These are phyloP conservation scores for Tupaia tana DNA, from an alignment of 2,113 vertebrate genomes.

Conservation along the genomic window DNA sequence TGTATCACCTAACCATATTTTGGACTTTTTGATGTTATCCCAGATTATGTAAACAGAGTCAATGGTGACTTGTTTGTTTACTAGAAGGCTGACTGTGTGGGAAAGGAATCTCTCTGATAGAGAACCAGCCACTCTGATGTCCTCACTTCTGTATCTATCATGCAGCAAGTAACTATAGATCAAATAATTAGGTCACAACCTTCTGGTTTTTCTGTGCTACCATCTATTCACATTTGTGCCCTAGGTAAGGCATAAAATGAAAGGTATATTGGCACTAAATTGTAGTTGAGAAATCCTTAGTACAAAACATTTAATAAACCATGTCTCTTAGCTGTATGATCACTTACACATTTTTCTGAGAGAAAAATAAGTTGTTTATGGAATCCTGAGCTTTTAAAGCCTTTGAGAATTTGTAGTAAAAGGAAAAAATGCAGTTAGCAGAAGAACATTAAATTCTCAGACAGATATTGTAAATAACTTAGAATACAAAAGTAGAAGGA, in stretches of 20 bases:
- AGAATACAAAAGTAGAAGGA: not conserved
- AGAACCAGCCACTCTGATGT: not conserved
- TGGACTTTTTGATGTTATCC: not conserved
- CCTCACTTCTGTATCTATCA: not conserved
- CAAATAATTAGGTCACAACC: not conserved
- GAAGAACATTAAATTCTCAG: not conserved
- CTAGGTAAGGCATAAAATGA: not conserved
- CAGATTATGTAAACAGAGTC: not conserved
- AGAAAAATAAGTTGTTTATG: not conserved
- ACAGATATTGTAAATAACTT: not conserved
- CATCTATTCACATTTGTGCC: not conserved
- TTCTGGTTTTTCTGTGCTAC: not conserved
- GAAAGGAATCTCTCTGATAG: not conserved
- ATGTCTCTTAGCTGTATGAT: not conserved
- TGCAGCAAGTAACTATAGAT: not conserved
- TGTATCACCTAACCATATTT: not conserved
- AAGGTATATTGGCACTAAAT: not conserved
- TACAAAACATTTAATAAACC: not conserved
- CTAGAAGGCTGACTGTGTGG: not conserved
- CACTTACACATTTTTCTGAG: not conserved
- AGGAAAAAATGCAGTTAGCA: not conserved
- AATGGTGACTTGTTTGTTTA: not conserved
- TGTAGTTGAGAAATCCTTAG: not conserved
- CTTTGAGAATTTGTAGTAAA: constrained; percentile 4
- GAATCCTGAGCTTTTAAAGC: not conserved